Evolutionary conservation across 2,797 vertebrate genomes (phyloP), one percentile per base, ranked within the genome.

Genomic region (Kryptopterus vitreolus): DNA sequence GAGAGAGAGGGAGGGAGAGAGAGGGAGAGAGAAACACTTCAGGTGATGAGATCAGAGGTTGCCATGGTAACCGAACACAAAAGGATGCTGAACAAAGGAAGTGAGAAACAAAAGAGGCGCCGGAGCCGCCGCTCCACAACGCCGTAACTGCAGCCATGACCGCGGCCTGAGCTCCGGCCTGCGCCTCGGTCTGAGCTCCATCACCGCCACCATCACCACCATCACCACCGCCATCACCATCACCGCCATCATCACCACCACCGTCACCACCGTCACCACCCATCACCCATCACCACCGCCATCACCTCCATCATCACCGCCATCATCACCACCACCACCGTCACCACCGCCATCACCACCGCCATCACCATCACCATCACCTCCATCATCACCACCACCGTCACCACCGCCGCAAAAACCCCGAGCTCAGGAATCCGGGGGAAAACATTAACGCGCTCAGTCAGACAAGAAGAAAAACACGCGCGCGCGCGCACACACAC

Each of bases 11-110:
- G 38, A 43, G 38, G 6, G 38, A 43, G 10, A 43, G 38, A 43
- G 38, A 43, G 38, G 6, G 38, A 43, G 38, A 85, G 48, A 71
- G 26, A 63, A n/a, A 86, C 81, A 72, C 83, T 87, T 88, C 80
- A 85, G 75, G 88, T 89, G 91, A 93, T 91, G 91, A 93, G 91
- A 91, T 79, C 70, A 69, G 62, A 78, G 87, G 93, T 94, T 87
- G 90, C 90, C 91, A 94, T 94, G 93, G 94, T 93, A 91, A 95
- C 94, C 91, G 92, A 94, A 94, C 93, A 93, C 84, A 93, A 94
- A 93, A 88, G 89, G 87, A 86, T 89, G 91, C 90, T 55, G 73
- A 92, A 81, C 92, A 94, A 93, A 92, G 92, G 93, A 93, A 92
- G 89, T 88, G 86, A 77, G 38, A 89, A 88, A 89, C 84, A 88